These are phyloP conservation scores for Lepidochrysops patricia DNA, from an alignment of 2,888 invertebrate genomes.

Conservation along the genomic window DNA sequence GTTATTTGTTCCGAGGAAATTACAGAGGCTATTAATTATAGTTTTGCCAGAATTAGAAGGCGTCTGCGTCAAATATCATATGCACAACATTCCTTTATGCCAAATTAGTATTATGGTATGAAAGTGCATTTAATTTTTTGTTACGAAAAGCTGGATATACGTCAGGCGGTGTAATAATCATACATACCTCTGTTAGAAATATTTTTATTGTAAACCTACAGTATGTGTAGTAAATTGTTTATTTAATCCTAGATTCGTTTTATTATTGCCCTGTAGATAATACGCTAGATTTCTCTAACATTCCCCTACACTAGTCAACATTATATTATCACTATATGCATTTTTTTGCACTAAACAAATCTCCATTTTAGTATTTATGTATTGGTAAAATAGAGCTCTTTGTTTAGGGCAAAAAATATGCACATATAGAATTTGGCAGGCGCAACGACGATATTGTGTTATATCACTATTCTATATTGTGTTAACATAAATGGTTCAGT, in stretches of 20 bases:
- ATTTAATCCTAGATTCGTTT: conserved; percentile 63
- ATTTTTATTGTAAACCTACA: conserved; percentile 74
- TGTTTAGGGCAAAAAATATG: too few species aligned
- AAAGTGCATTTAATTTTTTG: conserved; percentile 31
- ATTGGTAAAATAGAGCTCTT: too few species aligned
- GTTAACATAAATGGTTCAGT: too few species aligned
- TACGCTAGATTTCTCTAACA: conserved; percentile 16
- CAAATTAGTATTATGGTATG: conserved; percentile 51
- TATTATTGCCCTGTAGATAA: conserved; percentile 26
- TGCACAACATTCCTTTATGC: conserved; percentile 65
- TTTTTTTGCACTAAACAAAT: too few species aligned
- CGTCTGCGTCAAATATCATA: conserved; percentile 13
- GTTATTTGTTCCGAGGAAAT: neutral
- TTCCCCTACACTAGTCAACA: conserved; percentile 9
- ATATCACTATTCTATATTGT: too few species aligned
- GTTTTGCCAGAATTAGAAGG: neutral
- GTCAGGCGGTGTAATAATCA: conserved; percentile 51
- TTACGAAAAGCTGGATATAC: conserved; percentile 53
- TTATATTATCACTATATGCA: too few species aligned
- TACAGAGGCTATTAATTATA: neutral
- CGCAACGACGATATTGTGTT: too few species aligned
- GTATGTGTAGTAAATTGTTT: conserved; percentile 75
- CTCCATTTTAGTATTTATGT: too few species aligned
- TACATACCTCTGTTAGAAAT: conserved; percentile 66
- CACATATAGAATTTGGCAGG: too few species aligned